These are phyloP conservation scores for Stictocephala bisonia DNA, from an alignment of 2,888 invertebrate species.

Conservation along the genomic window DNA sequence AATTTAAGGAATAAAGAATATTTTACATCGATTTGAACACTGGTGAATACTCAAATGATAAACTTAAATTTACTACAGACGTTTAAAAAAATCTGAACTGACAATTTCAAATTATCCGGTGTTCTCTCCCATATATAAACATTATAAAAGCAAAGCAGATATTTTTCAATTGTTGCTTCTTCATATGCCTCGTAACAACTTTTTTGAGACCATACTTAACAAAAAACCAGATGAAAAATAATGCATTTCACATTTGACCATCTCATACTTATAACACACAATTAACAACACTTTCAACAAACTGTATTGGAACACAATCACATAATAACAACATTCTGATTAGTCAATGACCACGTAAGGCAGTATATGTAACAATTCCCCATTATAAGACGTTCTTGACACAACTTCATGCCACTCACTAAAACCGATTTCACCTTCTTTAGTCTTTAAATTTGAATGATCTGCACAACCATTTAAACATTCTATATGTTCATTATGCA, in stretches of 20 bases:
- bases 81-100: too few species aligned
- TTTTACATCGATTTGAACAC: too few species aligned
- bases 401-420: slow-evolving; percentile 93
- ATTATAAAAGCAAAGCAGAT: too few species aligned
- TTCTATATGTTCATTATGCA: slow-evolving; percentile 59
- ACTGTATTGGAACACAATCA: slow-evolving; percentile 41
- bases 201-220: slow-evolving; percentile 15
- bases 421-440: slow-evolving; percentile 71
- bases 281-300: slow-evolving; percentile 45
- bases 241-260: slow-evolving; percentile 38
- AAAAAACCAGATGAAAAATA: slow-evolving; percentile 4
- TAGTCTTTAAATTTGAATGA: slow-evolving; percentile 46
- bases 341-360: slow-evolving; percentile 97
- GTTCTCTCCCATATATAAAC: too few species aligned
- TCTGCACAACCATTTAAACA: slow-evolving; percentile 70
- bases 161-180: slow-evolving; percentile 47
- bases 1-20: too few species aligned
- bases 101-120: too few species aligned
- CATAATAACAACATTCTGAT: slow-evolving; percentile 46
- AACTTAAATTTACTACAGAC: too few species aligned
- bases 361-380: slow-evolving; percentile 88
- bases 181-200: slow-evolving; percentile 38
- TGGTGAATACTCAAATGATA: too few species aligned
- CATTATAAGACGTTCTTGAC: slow-evolving; percentile 77
- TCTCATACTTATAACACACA: slow-evolving; percentile 36